These are phyloP conservation scores for Heliothis virescens DNA, from an alignment of 1,140 invertebrate genomes.

Conservation along the genomic window DNA sequence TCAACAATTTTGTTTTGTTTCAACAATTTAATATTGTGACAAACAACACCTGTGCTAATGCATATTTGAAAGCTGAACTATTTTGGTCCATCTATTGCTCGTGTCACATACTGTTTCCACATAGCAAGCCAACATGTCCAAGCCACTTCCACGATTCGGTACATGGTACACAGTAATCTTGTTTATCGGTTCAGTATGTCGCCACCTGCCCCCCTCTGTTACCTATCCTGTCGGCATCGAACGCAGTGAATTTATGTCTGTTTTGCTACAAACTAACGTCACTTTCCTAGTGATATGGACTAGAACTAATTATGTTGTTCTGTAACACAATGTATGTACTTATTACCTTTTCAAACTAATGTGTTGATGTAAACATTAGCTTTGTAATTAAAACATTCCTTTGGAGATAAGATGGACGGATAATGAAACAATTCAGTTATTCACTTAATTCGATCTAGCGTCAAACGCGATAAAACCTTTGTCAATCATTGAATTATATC, in stretches of 20 bases:
- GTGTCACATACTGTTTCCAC: too few relatives aligned
- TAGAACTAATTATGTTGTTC: neutral
- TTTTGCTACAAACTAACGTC: slow-evolving; percentile 51
- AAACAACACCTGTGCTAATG: too few relatives aligned
- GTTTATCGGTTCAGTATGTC: slow-evolving; percentile 54
- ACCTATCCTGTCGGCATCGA: neutral
- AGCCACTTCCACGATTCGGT: slow-evolving; percentile 23
- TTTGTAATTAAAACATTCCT: slow-evolving; percentile 4
- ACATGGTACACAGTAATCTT: slow-evolving; percentile 52
- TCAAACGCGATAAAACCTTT: neutral
- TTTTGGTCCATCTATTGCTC: too few relatives aligned
- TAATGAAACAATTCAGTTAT: neutral
- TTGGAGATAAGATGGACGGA: neutral
- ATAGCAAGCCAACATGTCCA: neutral
- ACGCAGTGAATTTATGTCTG: slow-evolving; percentile 52
- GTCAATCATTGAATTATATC: neutral
- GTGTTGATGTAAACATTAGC: neutral
- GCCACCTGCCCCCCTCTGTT: slow-evolving; percentile 39
- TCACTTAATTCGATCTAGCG: neutral
- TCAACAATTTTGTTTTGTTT: too few relatives aligned
- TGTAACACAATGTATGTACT: neutral
- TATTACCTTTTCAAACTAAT: neutral
- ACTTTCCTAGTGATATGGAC: neutral
- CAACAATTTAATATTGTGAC: too few relatives aligned
- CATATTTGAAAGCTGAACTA: too few relatives aligned